Conservation (phyloP, 2,888 invertebrate genomes). For the Pedicia rivosa region DNA sequence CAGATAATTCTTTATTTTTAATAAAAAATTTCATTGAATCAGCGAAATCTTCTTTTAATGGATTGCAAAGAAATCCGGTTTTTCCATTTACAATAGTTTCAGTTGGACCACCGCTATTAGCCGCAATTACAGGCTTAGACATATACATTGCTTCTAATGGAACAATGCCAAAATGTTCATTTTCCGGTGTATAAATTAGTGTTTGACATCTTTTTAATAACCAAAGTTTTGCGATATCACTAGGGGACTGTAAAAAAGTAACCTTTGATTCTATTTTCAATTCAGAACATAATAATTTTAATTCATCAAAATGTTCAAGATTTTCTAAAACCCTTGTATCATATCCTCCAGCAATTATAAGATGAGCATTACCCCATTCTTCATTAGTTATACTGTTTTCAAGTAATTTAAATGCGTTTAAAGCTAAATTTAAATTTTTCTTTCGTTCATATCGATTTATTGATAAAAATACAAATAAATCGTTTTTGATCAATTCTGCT, state of each 20-base stretch:
- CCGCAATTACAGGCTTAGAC: constrained; percentile 84
- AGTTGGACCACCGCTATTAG: constrained; percentile 87
- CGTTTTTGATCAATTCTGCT: too few relatives aligned
- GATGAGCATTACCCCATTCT: constrained; percentile 52
- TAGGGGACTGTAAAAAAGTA: constrained; percentile 74
- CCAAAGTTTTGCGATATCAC: constrained; percentile 67
- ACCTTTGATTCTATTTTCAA: constrained; percentile 54
- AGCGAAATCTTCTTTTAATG: constrained; percentile 54
- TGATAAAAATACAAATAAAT: constrained; percentile 66
- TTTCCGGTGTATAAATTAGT: constrained; percentile 86
- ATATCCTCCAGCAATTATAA: constrained; percentile 93
- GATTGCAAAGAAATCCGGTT: constrained; percentile 67
- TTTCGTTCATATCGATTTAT: constrained; percentile 96
- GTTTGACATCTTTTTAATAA: constrained; percentile 62
- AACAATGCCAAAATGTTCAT: constrained; percentile 99
- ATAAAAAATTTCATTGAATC: constrained; percentile 57
- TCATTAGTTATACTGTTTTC: constrained; percentile 34
- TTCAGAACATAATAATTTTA: constrained; percentile 46
- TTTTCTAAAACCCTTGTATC: constrained; percentile 81
- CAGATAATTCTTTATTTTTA: constrained; percentile 38
- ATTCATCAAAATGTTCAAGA: constrained; percentile 64
- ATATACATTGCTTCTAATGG: constrained; percentile 97
- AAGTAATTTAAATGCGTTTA: constrained; percentile 60
- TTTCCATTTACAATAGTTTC: constrained; percentile 71
- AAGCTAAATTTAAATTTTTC: constrained; percentile 79